Evolutionary conservation across 1,140 invertebrate species (phyloP).

Genomic region (Drepana arcuata): DNA sequence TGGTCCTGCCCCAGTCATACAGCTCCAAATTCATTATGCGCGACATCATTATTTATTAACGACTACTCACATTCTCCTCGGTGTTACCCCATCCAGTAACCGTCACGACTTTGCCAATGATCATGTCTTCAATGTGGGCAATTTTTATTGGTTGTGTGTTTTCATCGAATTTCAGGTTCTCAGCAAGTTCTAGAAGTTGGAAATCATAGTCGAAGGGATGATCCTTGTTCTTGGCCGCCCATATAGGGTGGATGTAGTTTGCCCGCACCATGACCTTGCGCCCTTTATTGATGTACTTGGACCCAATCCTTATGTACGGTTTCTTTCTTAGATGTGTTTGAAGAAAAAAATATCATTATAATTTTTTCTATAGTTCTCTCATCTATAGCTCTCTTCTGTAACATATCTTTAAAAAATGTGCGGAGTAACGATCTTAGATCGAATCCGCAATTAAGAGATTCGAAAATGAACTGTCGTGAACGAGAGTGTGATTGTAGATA

Average conservation of each 20-base stretch:
- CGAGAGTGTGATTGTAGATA: too few relatives aligned
- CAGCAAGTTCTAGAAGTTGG: constrained; percentile 39
- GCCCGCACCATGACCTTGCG: constrained; percentile 24
- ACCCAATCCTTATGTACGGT: constrained; percentile 41
- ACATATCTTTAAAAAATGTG: too few relatives aligned
- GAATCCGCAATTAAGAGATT: too few relatives aligned
- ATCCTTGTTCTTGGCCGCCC: constrained; percentile 36
- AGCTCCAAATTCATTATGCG: not conserved
- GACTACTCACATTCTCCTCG: constrained; percentile 52
- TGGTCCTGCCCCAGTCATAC: too few relatives aligned
- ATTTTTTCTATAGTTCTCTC: too few relatives aligned
- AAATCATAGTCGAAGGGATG: constrained; percentile 58
- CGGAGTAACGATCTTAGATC: too few relatives aligned
- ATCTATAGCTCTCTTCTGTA: too few relatives aligned
- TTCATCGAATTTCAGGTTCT: constrained; percentile 36
- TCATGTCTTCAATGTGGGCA: constrained; percentile 51
- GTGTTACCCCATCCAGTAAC: constrained; percentile 62
- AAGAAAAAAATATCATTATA: not conserved
- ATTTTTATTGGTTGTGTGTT: constrained; percentile 48
- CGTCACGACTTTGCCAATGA: constrained; percentile 46
- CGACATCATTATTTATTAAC: not conserved
- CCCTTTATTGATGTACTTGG: constrained; percentile 46
- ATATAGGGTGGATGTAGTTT: constrained; percentile 37
- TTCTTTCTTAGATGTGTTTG: constrained; percentile 31
- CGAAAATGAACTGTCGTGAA: too few relatives aligned